Base-by-base conservation (phyloP, 53 echinoderm and acorn worm genomes). In the Luidia sarsii region DNA sequence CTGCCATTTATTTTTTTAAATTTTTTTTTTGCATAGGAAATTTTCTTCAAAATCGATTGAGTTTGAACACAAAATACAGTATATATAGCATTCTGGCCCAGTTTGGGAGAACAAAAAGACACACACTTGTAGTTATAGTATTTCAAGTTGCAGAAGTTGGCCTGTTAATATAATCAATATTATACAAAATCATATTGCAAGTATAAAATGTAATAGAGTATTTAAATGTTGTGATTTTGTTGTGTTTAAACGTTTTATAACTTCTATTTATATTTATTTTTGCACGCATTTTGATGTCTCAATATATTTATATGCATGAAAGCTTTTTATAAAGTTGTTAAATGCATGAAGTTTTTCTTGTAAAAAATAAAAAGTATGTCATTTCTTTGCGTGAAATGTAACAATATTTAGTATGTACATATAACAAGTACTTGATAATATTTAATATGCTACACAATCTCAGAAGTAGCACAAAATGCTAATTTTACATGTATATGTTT, bases 351-450 rank as follows among this genome's bases (percentile, higher is more conserved):
- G 29, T 32, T 55, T 77, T 61, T 61, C 48, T 60, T 75, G 75
- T 75, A 75, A 61, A 77, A 72, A 77, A 77, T 61, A 77, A 61
- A 77, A 43, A 45, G 67, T 41, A 21, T 67, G 59, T 77, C 27
- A 77, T 77, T 57, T 77, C 43, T 25, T 70, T 50, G 28, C 37
- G 48, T 77, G 77, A 77, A 77, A 77, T 77, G 77, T 77, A 63
- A 34, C 19, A 63, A 18, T 67, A 43, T 43, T 24, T 25, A 41
- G 9, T 55, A 77, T 77, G 77, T 77, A 77, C 77, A 77, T 43
- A 45, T 60, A 77, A 41, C 61, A 61, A 77, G 77, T 77, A 77
- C 77, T 77, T 74, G 56, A 57, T 74, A 56, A 43, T 60, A 39
- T 43, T 54, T 60, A 16, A 50, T 50, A 70, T 16, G 24, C 36